phyloP scores from a whole-genome alignment of 1,140 invertebrate genomes.

The Camponotus floridanus region DNA sequence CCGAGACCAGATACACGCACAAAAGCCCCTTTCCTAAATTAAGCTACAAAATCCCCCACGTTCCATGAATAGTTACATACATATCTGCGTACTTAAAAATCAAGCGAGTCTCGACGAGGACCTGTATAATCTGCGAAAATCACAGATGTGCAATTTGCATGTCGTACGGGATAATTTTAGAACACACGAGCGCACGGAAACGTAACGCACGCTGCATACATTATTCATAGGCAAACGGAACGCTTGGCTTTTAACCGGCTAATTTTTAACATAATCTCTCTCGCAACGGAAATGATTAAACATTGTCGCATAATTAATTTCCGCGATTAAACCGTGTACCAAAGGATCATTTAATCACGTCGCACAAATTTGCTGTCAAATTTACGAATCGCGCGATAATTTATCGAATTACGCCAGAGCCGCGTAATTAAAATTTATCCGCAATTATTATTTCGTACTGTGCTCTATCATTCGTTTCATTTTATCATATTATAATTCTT shows the following conservation, averaged over 20 bases:
- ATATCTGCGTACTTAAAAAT: constrained; percentile 11
- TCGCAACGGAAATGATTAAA: constrained; percentile 54
- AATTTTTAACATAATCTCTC: constrained; percentile 57
- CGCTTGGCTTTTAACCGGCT: constrained; percentile 59
- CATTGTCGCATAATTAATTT: constrained; percentile 43
- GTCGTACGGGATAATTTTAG: constrained; percentile 59
- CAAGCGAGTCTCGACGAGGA: constrained; percentile 13
- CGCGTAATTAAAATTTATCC: neutral
- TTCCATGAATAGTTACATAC: neutral
- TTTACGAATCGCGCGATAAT: neutral
- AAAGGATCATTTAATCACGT: neutral
- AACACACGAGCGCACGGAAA: constrained; percentile 54
- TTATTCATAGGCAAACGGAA: constrained; percentile 66
- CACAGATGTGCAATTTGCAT: constrained; percentile 60
- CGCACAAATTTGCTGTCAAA: neutral
- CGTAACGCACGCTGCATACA: constrained; percentile 44
- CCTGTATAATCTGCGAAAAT: constrained; percentile 53
- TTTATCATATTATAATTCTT: constrained; percentile 4
- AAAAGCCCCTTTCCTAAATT: constrained; percentile 30
- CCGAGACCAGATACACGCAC: neutral
- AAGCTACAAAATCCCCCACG: neutral
- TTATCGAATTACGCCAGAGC: neutral
- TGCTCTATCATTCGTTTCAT: neutral
- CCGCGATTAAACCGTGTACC: neutral
- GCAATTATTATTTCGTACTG: neutral